phyloP scores from a whole-genome alignment of 2,888 invertebrate species.

The Quadriops clusia region DNA sequence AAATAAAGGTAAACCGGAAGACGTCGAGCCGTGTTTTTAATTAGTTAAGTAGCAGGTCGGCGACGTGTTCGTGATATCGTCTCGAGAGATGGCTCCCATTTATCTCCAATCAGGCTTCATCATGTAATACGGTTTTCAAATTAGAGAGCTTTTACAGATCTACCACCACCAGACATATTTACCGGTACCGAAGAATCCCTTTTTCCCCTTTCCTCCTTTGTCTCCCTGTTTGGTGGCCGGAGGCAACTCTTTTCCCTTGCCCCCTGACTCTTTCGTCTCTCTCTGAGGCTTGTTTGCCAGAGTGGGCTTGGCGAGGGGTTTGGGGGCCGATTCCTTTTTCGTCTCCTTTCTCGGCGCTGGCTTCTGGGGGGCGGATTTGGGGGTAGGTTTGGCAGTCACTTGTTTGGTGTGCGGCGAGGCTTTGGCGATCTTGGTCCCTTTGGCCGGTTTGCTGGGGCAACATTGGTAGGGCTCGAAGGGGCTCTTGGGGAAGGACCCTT shows the following conservation, averaged over 20 bases:
- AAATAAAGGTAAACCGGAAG: no score
- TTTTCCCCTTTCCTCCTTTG: slow-evolving; percentile 53
- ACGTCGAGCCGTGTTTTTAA: no score
- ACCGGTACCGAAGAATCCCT: slow-evolving; percentile 76
- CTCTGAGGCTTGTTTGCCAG: slow-evolving; percentile 14
- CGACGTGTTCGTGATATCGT: no score
- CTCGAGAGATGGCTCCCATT: no score
- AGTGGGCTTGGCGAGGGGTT: slow-evolving; percentile 13
- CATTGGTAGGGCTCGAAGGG: slow-evolving; percentile 85
- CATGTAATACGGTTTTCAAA: slow-evolving; percentile 24
- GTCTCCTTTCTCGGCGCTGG: slow-evolving; percentile 33
- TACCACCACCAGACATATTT: slow-evolving; percentile 76
- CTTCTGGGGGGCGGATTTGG: slow-evolving; percentile 9
- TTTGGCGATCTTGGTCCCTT: slow-evolving; percentile 28
- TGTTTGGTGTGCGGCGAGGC: slow-evolving; percentile 22
- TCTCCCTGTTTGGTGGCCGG: slow-evolving; percentile 43
- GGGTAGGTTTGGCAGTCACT: slow-evolving; percentile 14
- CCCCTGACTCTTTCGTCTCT: no score
- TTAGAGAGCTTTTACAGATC: slow-evolving; percentile 13
- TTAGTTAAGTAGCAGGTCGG: no score
- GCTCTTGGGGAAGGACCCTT: slow-evolving; percentile 60
- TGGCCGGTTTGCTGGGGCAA: slow-evolving; percentile 76
- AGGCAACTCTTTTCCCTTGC: slow-evolving; percentile 21
- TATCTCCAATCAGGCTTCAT: slow-evolving; percentile 35
- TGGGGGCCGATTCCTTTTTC: slow-evolving; percentile 24